phyloP scores from a whole-genome alignment of 2,888 invertebrate genomes.

The Coecobrya sp. region DNA sequence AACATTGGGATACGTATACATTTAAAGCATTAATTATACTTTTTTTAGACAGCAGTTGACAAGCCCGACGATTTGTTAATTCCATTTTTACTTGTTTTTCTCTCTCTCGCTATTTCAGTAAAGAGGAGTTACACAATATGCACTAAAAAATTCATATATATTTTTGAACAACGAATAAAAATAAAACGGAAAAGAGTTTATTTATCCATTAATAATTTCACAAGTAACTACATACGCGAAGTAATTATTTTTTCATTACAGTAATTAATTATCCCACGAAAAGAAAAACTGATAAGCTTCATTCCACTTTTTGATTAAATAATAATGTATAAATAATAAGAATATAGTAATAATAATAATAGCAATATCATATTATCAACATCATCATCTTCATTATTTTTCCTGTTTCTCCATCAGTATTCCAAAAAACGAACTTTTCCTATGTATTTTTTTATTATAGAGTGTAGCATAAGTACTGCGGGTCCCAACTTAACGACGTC shows the following conservation, averaged over 20 bases:
- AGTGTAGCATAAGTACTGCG: conserved; percentile 26
- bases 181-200: conserved; percentile 3
- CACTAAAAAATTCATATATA: conserved; percentile 8
- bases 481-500: conserved; percentile 89
- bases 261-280: conserved; percentile 35
- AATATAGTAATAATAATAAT: conserved; percentile 24
- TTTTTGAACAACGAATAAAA: conserved; percentile 26
- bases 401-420: conserved; percentile 19
- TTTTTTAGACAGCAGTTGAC: conserved; percentile 28
- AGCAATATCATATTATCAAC: conserved; percentile 26
- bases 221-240: conserved; percentile 60
- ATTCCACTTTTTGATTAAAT: conserved; percentile 25
- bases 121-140: conserved; percentile 51
- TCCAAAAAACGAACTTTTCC: conserved; percentile 27
- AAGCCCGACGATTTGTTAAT: conserved; percentile 49
- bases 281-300: conserved; percentile 65
- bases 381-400: conserved; percentile 38
- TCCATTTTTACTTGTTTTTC: conserved; percentile 39
- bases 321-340: not conserved
- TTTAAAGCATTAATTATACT: conserved; percentile 27
- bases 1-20: conserved; percentile 11
- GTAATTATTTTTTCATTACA: conserved; percentile 46
- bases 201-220: conserved; percentile 60
- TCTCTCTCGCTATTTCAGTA: not conserved
- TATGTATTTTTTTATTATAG: conserved; percentile 28